A percentile compares a stretch with the other conserved stretches of the same genome.
Conservation (phyloP, 2,888 invertebrate species). For the Pristionchus arcanus region DNA sequence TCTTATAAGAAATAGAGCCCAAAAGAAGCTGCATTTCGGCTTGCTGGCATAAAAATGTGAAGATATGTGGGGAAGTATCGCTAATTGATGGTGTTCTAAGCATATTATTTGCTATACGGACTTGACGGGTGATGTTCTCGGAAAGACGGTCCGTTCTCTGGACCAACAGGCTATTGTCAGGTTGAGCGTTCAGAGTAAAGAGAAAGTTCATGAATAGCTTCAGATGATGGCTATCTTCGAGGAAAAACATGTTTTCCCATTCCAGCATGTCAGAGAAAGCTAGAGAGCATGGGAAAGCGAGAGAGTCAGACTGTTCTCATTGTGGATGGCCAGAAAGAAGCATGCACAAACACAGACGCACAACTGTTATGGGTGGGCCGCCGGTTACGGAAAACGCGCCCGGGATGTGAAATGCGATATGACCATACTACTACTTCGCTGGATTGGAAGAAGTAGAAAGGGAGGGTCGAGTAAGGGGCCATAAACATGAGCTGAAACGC, state of each 20-base stretch:
- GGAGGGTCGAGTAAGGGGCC: background rate
- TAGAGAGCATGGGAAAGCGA: too few species aligned
- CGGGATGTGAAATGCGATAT: background rate
- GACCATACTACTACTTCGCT: background rate
- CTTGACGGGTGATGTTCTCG: background rate
- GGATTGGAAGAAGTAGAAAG: background rate
- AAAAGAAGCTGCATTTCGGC: too few species aligned
- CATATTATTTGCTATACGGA: background rate
- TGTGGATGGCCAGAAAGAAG: background rate
- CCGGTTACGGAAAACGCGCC: background rate
- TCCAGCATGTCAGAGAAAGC: too few species aligned
- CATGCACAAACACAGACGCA: conserved; percentile 14
- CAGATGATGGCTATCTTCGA: background rate
- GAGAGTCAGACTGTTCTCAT: background rate
- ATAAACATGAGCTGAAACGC: too few species aligned
- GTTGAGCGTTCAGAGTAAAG: background rate
- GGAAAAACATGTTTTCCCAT: background rate
- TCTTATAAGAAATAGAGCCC: background rate
- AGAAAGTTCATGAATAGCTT: conserved; percentile 28
- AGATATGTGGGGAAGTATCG: background rate
- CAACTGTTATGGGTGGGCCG: background rate
- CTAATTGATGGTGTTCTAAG: background rate
- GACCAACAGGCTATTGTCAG: background rate
- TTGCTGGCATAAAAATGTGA: too few species aligned
- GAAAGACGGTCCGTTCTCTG: background rate